Evolutionary conservation across 1,140 invertebrate genomes (phyloP).

Genomic region (Drosophila auraria): DNA sequence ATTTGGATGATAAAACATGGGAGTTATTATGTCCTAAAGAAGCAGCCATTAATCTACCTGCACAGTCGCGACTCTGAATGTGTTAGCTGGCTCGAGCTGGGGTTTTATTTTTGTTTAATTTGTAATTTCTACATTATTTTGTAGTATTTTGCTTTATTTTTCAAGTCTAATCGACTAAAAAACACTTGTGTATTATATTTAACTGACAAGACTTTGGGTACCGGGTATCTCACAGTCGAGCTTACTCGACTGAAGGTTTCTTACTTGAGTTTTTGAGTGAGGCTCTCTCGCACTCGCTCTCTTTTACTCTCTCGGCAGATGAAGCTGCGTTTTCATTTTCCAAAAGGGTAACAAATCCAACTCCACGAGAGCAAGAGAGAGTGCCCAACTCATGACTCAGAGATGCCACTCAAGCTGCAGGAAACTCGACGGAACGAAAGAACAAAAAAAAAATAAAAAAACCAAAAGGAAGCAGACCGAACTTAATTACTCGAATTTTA

Average conservation of each 20-base stretch:
- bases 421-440: conserved; percentile 5
- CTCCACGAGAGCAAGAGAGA: conserved; percentile 12
- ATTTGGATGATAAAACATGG: no score
- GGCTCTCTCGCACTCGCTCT: conserved; percentile 11
- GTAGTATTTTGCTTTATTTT: no score
- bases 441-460: conserved; percentile 16
- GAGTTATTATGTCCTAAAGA: no score
- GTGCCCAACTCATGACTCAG: conserved; percentile 17
- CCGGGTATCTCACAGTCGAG: background rate
- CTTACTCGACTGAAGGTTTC: background rate
- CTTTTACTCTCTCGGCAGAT: background rate
- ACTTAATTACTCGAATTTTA: conserved; percentile 7
- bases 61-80: no score
- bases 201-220: no score
- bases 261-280: background rate
- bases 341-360: conserved; percentile 22
- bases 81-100: no score
- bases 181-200: no score
- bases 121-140: no score
- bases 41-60: no score
- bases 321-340: conserved; percentile 23
- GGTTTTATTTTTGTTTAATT: no score
- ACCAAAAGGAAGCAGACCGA: background rate
- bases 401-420: conserved; percentile 28
- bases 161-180: no score